Evolutionary conservation across 2,797 vertebrate genomes (phyloP).

Genomic region (Ceryle rudis): DNA sequence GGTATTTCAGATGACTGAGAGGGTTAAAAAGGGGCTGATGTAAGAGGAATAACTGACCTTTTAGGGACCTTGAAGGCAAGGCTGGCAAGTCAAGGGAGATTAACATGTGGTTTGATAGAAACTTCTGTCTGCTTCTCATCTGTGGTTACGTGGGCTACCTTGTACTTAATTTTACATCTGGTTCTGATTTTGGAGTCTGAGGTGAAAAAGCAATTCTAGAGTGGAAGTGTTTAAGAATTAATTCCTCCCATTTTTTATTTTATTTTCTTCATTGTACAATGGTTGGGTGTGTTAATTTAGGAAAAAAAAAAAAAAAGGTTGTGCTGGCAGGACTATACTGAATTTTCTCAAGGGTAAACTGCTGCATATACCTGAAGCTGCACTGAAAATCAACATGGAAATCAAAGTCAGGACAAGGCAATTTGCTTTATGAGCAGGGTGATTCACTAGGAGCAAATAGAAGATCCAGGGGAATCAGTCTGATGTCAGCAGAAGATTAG

Average conservation of each 20-base stretch:
- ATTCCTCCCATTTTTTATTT: not conserved
- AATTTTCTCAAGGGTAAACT: slow-evolving; percentile 37
- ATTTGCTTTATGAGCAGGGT: slow-evolving; percentile 54
- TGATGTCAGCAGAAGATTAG: slow-evolving; percentile 69
- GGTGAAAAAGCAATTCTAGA: not conserved
- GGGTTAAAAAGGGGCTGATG: not conserved
- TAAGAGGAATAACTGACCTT: not conserved
- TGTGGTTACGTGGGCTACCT: not conserved
- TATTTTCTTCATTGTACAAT: not conserved
- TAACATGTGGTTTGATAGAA: not conserved
- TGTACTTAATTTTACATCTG: not conserved
- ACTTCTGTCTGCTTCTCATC: not conserved
- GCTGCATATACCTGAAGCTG: slow-evolving; percentile 25
- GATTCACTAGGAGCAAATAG: slow-evolving; percentile 63
- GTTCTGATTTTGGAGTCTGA: not conserved
- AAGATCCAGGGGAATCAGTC: slow-evolving; percentile 50
- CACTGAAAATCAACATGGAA: slow-evolving; percentile 16
- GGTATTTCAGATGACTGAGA: not conserved
- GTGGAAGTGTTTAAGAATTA: not conserved
- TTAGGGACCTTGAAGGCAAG: not conserved
- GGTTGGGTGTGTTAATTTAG: not conserved
- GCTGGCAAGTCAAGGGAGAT: not conserved
- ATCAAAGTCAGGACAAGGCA: slow-evolving; percentile 49
- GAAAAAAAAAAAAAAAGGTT: not conserved
- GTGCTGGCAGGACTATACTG: slow-evolving; percentile 1